These are phyloP conservation scores for Sarcophaga peregrina DNA, from an alignment of 1,140 invertebrate genomes.

Conservation along the genomic window DNA sequence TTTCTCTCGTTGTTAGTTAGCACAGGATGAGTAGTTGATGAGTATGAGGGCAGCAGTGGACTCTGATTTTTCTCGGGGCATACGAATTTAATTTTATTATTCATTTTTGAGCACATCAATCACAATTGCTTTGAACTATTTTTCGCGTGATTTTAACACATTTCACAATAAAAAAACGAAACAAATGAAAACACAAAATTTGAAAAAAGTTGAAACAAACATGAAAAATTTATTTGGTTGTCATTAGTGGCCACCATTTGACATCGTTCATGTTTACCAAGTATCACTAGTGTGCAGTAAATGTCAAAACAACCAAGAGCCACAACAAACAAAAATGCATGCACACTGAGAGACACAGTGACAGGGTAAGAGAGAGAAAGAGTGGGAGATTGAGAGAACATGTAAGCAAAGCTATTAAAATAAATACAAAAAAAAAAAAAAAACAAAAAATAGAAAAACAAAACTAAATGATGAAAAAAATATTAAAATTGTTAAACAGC, in stretches of 20 bases:
- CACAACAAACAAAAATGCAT: not conserved
- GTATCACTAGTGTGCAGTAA: not conserved
- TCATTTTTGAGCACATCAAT: not conserved
- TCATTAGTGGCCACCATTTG: not conserved
- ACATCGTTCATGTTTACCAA: not conserved
- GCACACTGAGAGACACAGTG: no score
- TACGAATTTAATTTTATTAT: not conserved
- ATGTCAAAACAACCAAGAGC: not conserved
- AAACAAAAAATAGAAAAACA: no score
- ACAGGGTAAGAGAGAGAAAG: no score
- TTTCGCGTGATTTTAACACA: not conserved
- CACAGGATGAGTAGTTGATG: not conserved
- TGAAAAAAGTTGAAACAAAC: no score
- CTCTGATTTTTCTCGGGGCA: not conserved
- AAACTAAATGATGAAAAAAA: no score
- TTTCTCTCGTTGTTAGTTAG: not conserved
- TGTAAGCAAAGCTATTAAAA: no score
- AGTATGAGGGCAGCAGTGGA: no score
- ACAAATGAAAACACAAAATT: no score
- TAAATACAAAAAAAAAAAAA: no score
- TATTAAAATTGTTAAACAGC: no score
- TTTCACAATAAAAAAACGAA: not conserved
- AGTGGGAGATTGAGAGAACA: no score
- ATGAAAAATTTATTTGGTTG: not conserved
- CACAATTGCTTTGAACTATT: not conserved